Conservation (phyloP, 2,888 invertebrate genomes). For the Eudasyphora cyanicolor region DNA sequence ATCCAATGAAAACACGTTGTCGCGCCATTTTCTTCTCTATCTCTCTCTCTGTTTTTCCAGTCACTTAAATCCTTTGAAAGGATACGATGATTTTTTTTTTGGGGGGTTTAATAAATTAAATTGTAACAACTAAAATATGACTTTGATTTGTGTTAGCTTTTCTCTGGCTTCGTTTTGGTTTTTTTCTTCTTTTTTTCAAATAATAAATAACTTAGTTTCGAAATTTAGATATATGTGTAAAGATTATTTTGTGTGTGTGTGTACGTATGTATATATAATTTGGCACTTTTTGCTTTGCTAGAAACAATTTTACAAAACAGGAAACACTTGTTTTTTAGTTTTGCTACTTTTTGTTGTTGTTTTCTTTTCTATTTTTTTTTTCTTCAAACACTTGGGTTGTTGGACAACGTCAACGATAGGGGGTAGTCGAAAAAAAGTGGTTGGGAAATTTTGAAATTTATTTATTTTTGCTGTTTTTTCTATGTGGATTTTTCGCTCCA, state of each 20-base stretch:
- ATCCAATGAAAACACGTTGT: conserved; percentile 72
- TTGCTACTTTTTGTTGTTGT: conserved; percentile 18
- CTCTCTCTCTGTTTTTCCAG: conserved; percentile 4
- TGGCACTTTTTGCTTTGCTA: conserved; percentile 62
- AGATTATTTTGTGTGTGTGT: neutral
- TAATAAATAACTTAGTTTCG: conserved; percentile 38
- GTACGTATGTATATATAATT: conserved; percentile 34
- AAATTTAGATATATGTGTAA: conserved; percentile 40
- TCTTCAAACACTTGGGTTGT: conserved; percentile 1
- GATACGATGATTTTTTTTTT: conserved; percentile 19
- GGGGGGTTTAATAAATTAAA: conserved; percentile 9
- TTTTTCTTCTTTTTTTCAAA: conserved; percentile 36
- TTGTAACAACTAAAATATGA: conserved; percentile 46
- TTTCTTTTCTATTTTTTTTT: conserved; percentile 25
- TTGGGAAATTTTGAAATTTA: conserved; percentile 2
- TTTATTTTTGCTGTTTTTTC: conserved; percentile 5
- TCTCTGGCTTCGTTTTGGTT: neutral
- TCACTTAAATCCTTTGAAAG: conserved; percentile 50
- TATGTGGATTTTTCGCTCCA: no score
- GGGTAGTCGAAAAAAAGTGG: no score
- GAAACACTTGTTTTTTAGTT: conserved; percentile 47
- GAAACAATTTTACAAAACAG: conserved; percentile 40
- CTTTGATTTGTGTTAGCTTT: conserved; percentile 19
- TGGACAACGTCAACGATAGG: neutral
- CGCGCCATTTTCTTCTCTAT: conserved; percentile 71